Percentiles rank a stretch among this genome's conserved stretches.
phyloP scores from a whole-genome alignment of 2,113 vertebrate species.

The Rousettus leschenaultii region DNA sequence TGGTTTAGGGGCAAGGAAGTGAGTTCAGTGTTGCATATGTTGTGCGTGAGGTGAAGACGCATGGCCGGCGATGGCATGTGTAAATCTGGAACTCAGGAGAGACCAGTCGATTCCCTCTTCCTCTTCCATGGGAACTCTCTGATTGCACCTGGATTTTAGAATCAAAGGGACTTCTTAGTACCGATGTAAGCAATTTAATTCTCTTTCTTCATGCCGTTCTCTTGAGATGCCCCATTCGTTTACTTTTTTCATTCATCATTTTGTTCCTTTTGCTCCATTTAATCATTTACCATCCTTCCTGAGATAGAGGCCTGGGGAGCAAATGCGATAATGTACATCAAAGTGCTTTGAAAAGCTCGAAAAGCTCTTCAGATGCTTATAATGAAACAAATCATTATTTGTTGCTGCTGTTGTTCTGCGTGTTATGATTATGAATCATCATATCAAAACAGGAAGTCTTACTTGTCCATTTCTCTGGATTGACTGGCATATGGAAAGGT shows the following conservation, averaged over 20 bases:
- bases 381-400: constrained; percentile 12
- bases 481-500: background rate
- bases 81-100: background rate
- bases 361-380: constrained; percentile 35
- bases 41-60: background rate
- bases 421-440: background rate
- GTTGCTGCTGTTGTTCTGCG: background rate
- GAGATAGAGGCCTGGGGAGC: background rate
- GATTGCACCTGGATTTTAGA: background rate
- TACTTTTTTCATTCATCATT: constrained; percentile 12
- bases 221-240: constrained; percentile 31
- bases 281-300: constrained; percentile 41
- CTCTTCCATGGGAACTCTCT: background rate
- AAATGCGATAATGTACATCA: constrained; percentile 1
- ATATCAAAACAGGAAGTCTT: background rate
- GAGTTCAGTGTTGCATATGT: background rate
- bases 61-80: background rate
- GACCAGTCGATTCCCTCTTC: too few relatives aligned
- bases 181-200: background rate
- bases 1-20: background rate
- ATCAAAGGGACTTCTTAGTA: background rate
- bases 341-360: constrained; percentile 34
- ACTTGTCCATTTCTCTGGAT: background rate
- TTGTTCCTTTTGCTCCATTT: constrained; percentile 36
- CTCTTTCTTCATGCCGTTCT: background rate